Evolutionary conservation across 2,797 vertebrate genomes (phyloP), one percentile per base, ranked within the genome.

Genomic region (Rhadinocentrus ornatus): DNA sequence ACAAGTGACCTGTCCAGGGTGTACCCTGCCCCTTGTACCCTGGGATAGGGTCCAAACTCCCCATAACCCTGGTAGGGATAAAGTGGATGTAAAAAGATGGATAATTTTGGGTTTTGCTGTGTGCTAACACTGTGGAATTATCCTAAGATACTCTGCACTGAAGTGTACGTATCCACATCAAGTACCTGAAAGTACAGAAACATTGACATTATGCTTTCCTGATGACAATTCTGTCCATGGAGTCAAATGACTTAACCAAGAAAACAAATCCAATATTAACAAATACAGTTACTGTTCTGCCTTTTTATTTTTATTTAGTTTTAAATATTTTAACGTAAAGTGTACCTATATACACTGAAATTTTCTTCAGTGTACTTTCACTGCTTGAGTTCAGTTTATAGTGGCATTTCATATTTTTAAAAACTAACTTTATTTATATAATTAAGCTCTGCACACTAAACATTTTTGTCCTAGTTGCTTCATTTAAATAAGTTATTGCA

Each of bases 111-210:
- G 41, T 44, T 41, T 2, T 44, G 41, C 41, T 44, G 55, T 52
- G 48, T 4, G 67, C 16, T 63, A 69, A 73, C 66, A 60, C 73
- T 37, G 54, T 54, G 55, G 52, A 59, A 32, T 84, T 82, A 71
- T 77, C 77, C 66, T 57, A 54, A 77, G 35, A 68, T 58, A 57
- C 62, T 69, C 72, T 66, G 39, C 44, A 41, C 22, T 68, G 63
- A 73, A 81, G 44, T n/a, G n/a, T 26, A 39, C 35, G 50, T 52
- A 41, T 55, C 54, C 72, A 73, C 31, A 52, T 15, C 18, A 11
- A 3, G 26, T 26, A n/a, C 37, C 15, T 20, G 32, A 41, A 53
- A n/a, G n/a, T 34, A 34, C 26, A 46, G 22, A 26, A 39, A 71
- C 12, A 53, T 39, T 18, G 53, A 71, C 13, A 29, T 3, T 9